A percentile compares a stretch with the other conserved stretches of the same genome.
These are phyloP conservation scores for Melanaphis sacchari DNA, from an alignment of 1,140 invertebrate species.

Conservation along the genomic window DNA sequence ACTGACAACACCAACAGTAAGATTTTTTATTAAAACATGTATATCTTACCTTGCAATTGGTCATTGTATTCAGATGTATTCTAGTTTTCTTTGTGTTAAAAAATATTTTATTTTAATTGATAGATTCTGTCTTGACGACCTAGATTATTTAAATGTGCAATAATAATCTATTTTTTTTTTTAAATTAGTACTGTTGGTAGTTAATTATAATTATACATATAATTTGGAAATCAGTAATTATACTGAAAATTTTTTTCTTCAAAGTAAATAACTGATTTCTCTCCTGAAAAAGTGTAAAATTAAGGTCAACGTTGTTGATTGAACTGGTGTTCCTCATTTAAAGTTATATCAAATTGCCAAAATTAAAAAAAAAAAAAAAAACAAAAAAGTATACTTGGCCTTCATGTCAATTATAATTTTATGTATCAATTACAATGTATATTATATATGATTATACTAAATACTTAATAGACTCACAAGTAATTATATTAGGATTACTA, in stretches of 20 bases:
- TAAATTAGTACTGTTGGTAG: conserved; percentile 21
- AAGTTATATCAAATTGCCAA: conserved; percentile 3
- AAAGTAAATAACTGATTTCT: conserved; percentile 19
- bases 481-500: conserved; percentile 38
- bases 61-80: conserved; percentile 33
- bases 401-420: not conserved
- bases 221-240: conserved; percentile 31
- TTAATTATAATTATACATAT: not conserved
- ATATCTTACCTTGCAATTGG: conserved; percentile 1
- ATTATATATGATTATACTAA: conserved; percentile 15
- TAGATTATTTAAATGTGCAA: conserved; percentile 52
- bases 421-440: not conserved
- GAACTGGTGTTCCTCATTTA: not conserved
- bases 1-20: conserved; percentile 2
- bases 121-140: conserved; percentile 4
- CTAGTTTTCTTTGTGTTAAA: not conserved
- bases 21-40: conserved; percentile 25
- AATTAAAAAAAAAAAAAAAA: not conserved
- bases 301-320: not conserved
- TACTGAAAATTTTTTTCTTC: not conserved
- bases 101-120: conserved; percentile 41
- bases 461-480: not conserved
- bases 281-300: not conserved
- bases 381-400: not conserved
- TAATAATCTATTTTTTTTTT: conserved; percentile 42